A percentile compares a stretch with the other conserved stretches of the same genome.
Evolutionary conservation across 2,888 invertebrate genomes (phyloP).

Genomic region (Plebejus melissa): DNA sequence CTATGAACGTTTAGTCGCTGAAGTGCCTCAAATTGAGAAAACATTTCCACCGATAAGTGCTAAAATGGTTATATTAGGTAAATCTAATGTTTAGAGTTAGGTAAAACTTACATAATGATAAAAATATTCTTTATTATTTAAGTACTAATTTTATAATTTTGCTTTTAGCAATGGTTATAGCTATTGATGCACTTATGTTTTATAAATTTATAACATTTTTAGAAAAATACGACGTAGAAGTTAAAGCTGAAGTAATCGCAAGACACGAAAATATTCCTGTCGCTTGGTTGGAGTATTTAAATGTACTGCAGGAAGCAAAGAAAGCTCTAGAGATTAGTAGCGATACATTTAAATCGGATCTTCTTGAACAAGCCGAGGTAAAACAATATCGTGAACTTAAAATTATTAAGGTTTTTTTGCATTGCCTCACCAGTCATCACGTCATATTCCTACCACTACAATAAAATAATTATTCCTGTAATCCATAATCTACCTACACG

Average conservation of each 20-base stretch:
- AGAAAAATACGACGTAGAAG: slow-evolving; percentile 86
- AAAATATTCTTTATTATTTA: background rate
- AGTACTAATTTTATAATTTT: background rate
- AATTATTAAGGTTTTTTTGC: too few species aligned
- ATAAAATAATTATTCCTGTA: too few species aligned
- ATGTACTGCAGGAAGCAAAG: slow-evolving; percentile 84
- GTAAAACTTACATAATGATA: background rate
- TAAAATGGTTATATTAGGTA: slow-evolving; percentile 84
- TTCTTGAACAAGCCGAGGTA: slow-evolving; percentile 85
- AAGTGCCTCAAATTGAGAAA: slow-evolving; percentile 81
- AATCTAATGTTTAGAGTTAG: slow-evolving; percentile 35
- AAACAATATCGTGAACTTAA: background rate
- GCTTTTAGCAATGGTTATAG: background rate
- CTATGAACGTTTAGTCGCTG: slow-evolving; percentile 83
- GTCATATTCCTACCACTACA: too few species aligned
- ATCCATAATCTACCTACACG: too few species aligned
- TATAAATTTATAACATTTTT: background rate
- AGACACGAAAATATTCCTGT: slow-evolving; percentile 79
- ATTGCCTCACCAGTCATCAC: too few species aligned
- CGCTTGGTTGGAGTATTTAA: slow-evolving; percentile 85
- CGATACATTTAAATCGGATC: slow-evolving; percentile 84
- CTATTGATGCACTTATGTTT: background rate
- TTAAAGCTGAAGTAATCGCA: slow-evolving; percentile 79
- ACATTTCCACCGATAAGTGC: slow-evolving; percentile 88
- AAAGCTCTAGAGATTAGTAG: slow-evolving; percentile 85